Evolutionary conservation across 2,888 invertebrate species (phyloP), one percentile per base, ranked within the genome.

Genomic region (Eupeodes latifasciatus): DNA sequence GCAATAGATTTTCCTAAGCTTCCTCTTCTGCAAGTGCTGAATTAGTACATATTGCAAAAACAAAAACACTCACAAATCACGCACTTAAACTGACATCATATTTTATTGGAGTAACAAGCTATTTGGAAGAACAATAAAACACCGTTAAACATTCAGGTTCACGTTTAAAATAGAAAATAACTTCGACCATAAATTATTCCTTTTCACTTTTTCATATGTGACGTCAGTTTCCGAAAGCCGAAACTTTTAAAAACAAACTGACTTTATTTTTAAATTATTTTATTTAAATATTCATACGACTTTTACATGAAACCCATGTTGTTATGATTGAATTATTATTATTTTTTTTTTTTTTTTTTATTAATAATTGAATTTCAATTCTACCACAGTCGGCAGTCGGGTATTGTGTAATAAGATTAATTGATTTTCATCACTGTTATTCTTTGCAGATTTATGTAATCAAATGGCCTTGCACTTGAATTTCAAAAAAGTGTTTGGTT

Each of bases 391-490:
- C 55, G 11, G 27, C 27, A 27, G 27, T 27, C 27, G 27, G 27
- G 47, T 69, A 74, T 88, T 81, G 78, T 85, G 78, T 75, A 81
- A 81, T 75, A 76, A 51, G 67, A 64, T 74, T 66, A 84, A 84
- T 84, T 82, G 59, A 84, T 81, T 76, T 77, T 34, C 1, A 16
- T 36, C 36, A 55, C 49, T 61, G 12, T 47, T 36, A 34, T 64
- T 27, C 27, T 62, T 4, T 49, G 44, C 59, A 19, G 78, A n/a
- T 85, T 81, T 85, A 81, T 85, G 81, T 85, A 85, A 85, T 77
- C 66, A 19, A 55, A 85, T 81, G 81, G 72, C 87, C 88, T 88
- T 88, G 85, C 81, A 85, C 88, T 88, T 88, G 85, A 85, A 74
- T 59, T 72, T 84, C 36, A 27, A 27, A 47, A 49, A 12, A 36